phyloP scores from a whole-genome alignment of 2,113 vertebrate species.

The Cottus gobio region DNA sequence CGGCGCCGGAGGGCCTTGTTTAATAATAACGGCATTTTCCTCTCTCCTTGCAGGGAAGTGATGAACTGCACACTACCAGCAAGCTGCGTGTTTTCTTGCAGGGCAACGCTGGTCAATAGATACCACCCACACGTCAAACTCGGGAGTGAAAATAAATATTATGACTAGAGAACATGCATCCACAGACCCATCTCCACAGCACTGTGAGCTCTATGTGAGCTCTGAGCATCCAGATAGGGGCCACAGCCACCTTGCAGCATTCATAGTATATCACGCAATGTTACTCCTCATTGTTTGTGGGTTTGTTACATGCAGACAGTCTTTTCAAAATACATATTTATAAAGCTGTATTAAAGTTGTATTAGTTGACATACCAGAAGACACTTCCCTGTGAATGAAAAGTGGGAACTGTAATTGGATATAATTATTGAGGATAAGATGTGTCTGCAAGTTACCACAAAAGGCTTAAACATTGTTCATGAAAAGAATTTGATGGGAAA shows the following conservation, averaged over 20 bases:
- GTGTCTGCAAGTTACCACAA: neutral
- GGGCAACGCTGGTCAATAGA: conserved; percentile 20
- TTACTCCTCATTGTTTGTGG: too few species aligned
- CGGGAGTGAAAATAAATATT: conserved; percentile 2
- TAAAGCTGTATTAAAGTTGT: neutral
- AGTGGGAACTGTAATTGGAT: neutral
- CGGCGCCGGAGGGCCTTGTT: conserved; percentile 52
- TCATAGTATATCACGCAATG: too few species aligned
- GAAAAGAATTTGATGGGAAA: neutral
- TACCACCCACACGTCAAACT: neutral
- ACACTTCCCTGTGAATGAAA: neutral
- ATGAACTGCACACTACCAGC: conserved; percentile 47
- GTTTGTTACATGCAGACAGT: too few species aligned
- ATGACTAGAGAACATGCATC: neutral
- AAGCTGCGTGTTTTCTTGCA: conserved; percentile 49
- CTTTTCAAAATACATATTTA: too few species aligned
- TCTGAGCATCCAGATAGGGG: neutral
- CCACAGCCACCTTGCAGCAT: too few species aligned
- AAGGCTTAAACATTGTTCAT: neutral
- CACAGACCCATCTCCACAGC: neutral
- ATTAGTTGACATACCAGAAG: neutral
- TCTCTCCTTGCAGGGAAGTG: conserved; percentile 58
- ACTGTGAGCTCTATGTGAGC: neutral
- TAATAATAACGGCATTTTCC: conserved; percentile 76
- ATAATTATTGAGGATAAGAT: neutral